Percentiles rank a stretch among this genome's conserved stretches.
These are phyloP conservation scores for Eurytoma adleriae DNA, from an alignment of 2,888 invertebrate species.

Conservation along the genomic window DNA sequence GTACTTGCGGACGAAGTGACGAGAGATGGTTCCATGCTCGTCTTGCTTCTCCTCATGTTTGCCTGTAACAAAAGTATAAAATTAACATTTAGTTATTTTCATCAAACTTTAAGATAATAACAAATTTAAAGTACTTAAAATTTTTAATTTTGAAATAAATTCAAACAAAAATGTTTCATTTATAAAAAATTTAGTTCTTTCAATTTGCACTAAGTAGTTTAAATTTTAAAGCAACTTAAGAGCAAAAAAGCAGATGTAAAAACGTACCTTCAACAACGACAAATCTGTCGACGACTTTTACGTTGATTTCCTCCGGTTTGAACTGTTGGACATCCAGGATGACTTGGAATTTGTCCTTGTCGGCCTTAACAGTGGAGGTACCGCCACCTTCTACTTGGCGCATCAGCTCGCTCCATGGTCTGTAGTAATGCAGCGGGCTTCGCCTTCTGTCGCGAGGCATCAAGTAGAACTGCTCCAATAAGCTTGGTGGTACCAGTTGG, in stretches of 20 bases:
- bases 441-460: conserved; percentile 37
- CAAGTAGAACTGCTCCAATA: conserved; percentile 33
- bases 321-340: conserved; percentile 88
- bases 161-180: not conserved
- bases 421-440: conserved; percentile 57
- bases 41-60: conserved; percentile 88
- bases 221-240: not conserved
- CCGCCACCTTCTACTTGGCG: conserved; percentile 78
- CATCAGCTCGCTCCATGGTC: conserved; percentile 60
- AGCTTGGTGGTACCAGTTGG: conserved; percentile 57
- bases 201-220: not conserved
- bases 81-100: not conserved
- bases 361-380: conserved; percentile 79
- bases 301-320: conserved; percentile 72
- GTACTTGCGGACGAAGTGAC: conserved; percentile 87
- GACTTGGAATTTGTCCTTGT: conserved; percentile 84
- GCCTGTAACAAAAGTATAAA: conserved; percentile 73
- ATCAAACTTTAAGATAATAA: not conserved
- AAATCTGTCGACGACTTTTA: conserved; percentile 78
- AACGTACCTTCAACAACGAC: conserved; percentile 82
- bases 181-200: too few relatives aligned
- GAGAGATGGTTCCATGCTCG: conserved; percentile 86
- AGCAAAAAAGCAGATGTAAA: conserved; percentile 3
- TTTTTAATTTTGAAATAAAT: not conserved
- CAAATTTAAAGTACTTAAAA: not conserved